Evolutionary conservation across 2,888 invertebrate species (phyloP), one percentile per base, ranked within the genome.

Genomic region (Cerastis rubricosa): DNA sequence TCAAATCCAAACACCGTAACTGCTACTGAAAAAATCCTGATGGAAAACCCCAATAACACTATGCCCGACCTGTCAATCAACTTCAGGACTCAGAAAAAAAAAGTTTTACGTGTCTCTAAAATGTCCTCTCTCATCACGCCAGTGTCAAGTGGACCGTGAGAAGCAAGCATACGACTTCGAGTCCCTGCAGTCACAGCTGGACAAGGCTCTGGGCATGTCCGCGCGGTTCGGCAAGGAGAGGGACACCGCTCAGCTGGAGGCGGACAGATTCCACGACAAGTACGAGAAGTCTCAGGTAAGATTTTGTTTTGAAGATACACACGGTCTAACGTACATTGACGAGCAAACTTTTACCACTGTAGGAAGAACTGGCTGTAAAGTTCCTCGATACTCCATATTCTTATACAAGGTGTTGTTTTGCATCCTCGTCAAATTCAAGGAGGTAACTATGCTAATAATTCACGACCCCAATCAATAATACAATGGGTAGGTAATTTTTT

Each of bases 91-190:
- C 35, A 35, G 35, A 1, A 35, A 35, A 35, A 35, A 35, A 35
- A 35, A 35, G 35, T 35, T 35, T 35, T 1, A 35, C 71, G 2
- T 11, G 2, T 9, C 5, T 49, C 22, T 72, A 54, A 66, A 45
- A 51, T 14, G 0, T 25, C 9, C 0, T 25, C 9, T 63, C 6
- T n/a, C 57, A 61, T 69, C 79, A 1, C 63, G 61, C 68, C 89
- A 98, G 98, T 97, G 98, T 92, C 98, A 98, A 97, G 97, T 99
- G 92, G 99, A 99, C 93, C 98, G 98, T 88, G 99, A 99, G 96
- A 99, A 99, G 94, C 97, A 98, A 89, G 98, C 98, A 84, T 99
- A 98, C 94, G 99, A 99, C 95, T 98, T 98, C 94, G 99, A 99
- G 91, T 98, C 98, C 89, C 96, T 99, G 83, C 99, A 99, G 93